Percentiles rank a stretch among this genome's conserved stretches.
Conservation (phyloP, 2,888 invertebrate species). For the Helleia helle region DNA sequence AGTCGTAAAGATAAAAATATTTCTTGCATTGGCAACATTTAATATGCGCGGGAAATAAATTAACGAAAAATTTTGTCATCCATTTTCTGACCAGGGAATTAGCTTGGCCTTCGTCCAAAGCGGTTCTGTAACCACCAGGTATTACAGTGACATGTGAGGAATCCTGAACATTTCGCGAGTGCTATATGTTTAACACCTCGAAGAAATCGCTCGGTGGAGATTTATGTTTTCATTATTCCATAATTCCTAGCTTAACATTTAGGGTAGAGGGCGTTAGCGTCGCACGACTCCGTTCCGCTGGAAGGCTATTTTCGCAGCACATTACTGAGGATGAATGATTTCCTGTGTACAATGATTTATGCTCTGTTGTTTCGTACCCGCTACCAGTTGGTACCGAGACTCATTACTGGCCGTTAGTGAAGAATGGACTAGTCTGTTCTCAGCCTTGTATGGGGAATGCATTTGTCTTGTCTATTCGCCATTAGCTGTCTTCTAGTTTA, state of each 20-base stretch:
- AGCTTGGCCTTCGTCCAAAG: conserved; percentile 17
- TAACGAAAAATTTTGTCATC: background rate
- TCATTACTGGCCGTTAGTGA: conserved; percentile 48
- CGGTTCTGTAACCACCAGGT: conserved; percentile 14
- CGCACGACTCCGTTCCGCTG: conserved; percentile 38
- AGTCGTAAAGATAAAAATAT: too few relatives aligned
- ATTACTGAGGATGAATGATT: conserved; percentile 71
- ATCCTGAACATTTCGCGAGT: conserved; percentile 23
- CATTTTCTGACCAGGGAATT: background rate
- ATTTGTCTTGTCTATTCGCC: conserved; percentile 61
- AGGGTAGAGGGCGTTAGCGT: conserved; percentile 49
- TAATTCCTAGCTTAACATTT: conserved; percentile 53
- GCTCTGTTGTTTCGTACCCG: conserved; percentile 36
- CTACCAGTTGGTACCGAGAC: conserved; percentile 42
- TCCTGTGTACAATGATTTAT: conserved; percentile 68
- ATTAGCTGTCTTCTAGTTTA: too few relatives aligned
- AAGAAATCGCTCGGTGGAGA: conserved; percentile 23
- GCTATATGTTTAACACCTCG: conserved; percentile 23
- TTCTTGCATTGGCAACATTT: too few relatives aligned
- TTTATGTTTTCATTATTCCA: conserved; percentile 38
- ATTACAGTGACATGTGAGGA: conserved; percentile 17
- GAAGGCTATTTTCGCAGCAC: conserved; percentile 72
- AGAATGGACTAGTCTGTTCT: conserved; percentile 45
- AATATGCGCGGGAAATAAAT: too few relatives aligned
- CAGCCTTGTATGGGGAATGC: conserved; percentile 40